phyloP scores from a whole-genome alignment of 2,113 vertebrate species.

The Notothenia coriiceps region DNA sequence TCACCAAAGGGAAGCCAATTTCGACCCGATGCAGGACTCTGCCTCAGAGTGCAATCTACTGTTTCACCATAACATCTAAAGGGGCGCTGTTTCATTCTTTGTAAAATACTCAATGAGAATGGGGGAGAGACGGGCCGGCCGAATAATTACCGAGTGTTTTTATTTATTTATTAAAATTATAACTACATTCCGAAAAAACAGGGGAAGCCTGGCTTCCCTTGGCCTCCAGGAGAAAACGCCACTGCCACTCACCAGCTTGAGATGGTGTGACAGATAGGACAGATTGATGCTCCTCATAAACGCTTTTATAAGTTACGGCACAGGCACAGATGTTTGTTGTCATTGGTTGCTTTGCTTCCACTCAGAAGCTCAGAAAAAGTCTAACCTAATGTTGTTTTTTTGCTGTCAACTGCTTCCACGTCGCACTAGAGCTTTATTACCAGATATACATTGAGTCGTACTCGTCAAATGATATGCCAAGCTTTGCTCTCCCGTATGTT shows the following conservation, averaged over 20 bases:
- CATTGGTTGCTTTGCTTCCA: constrained; percentile 29
- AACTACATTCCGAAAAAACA: too few relatives aligned
- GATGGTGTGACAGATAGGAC: constrained; percentile 51
- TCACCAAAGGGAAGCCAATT: too few relatives aligned
- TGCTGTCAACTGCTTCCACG: constrained; percentile 51
- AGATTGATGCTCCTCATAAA: constrained; percentile 54
- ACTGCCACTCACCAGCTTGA: constrained; percentile 15
- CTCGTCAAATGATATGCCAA: constrained; percentile 46
- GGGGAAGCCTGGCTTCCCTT: too few relatives aligned
- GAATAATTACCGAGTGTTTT: too few relatives aligned
- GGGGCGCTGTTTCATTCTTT: too few relatives aligned
- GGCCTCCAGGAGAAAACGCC: too few relatives aligned
- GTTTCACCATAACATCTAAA: too few relatives aligned
- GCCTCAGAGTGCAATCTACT: too few relatives aligned
- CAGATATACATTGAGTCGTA: constrained; percentile 51
- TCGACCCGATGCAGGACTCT: too few relatives aligned
- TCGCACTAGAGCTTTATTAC: constrained; percentile 47
- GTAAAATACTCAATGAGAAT: too few relatives aligned
- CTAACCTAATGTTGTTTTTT: constrained; percentile 43
- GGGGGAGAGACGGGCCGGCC: too few relatives aligned
- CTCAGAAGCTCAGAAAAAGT: constrained; percentile 18
- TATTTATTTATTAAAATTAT: too few relatives aligned
- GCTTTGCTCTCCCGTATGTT: constrained; percentile 1
- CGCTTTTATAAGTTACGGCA: constrained; percentile 41
- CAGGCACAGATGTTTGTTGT: constrained; percentile 48